Evolutionary conservation across 2,888 invertebrate genomes (phyloP), one percentile per base, ranked within the genome.

Genomic region (Sarcophaga subvicina): DNA sequence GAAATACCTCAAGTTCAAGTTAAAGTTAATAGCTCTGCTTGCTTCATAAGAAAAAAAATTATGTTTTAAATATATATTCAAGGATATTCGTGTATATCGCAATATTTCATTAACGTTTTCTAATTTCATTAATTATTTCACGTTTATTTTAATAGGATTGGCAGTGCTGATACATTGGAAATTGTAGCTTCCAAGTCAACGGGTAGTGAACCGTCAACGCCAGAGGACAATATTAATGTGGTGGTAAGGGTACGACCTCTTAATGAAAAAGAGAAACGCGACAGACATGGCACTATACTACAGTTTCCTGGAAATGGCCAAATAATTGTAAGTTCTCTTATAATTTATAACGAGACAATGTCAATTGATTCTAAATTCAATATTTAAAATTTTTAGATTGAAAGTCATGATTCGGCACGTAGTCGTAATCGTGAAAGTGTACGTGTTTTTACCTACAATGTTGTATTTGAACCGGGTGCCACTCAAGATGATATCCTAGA

Each of bases 371-470:
- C 2, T 10, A 10, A 37, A 37, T 37, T 37, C 8, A 37, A 10
- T 0, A 10, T 2, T 37, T 37, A 8, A 37, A 59, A 25, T n/a
- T 25, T 76, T 37, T 67, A 95, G 95, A 94, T 94, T 88, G 94
- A 95, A 89, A 94, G 94, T 25, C 93, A 93, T 47, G 94, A 94
- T 89, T 90, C 94, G 90, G 94, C 91, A 90, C 94, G 95, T 89
- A 95, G 95, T 2, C 96, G 96, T 91, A 93, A 93, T 88, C 91
- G 92, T 0, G 93, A 93, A 88, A 97, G 96, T 92, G 95, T 97
- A 0, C 97, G 97, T 91, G 94, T 97, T n/a, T 99, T 98, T 94
- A 97, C 98, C 0, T 99, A 98, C 93, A 98, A 98, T 92, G 98
- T 98, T 22, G 93, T 98, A 67, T 98, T 99, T 92, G 98, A 98